Evolutionary conservation across 2,888 invertebrate species (phyloP).

Genomic region (Ophion obscuratus): DNA sequence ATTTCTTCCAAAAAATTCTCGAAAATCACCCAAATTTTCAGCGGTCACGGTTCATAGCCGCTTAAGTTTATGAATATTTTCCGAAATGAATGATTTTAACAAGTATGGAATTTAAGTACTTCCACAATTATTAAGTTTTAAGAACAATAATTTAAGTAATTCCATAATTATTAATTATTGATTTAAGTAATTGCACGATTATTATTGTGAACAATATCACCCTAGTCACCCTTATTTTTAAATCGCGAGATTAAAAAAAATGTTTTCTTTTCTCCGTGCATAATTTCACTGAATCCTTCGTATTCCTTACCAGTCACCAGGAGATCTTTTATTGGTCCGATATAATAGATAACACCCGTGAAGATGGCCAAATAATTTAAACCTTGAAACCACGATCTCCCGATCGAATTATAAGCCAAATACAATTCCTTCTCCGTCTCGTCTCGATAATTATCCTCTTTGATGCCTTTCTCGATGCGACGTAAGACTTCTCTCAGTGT

Average conservation of each 20-base stretch:
- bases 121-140: no score
- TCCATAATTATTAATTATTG: no score
- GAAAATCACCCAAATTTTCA: no score
- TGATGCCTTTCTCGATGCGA: background rate
- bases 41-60: no score
- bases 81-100: no score
- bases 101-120: no score
- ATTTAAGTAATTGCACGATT: no score
- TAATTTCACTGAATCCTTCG: background rate
- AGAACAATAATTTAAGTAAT: no score
- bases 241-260: background rate
- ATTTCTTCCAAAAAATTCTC: no score
- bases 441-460: background rate
- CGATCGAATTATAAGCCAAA: background rate
- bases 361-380: constrained; percentile 7
- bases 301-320: constrained; percentile 29
- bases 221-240: background rate
- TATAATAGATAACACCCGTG: constrained; percentile 29
- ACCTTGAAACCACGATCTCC: background rate
- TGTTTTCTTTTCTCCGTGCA: no score
- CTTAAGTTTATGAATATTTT: no score
- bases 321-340: constrained; percentile 42
- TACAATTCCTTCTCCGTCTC: background rate
- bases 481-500: background rate
- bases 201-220: background rate